Percentiles rank a stretch among this genome's conserved stretches.
Evolutionary conservation across 2,797 vertebrate species (phyloP).

Genomic region (Graptemys geographica): DNA sequence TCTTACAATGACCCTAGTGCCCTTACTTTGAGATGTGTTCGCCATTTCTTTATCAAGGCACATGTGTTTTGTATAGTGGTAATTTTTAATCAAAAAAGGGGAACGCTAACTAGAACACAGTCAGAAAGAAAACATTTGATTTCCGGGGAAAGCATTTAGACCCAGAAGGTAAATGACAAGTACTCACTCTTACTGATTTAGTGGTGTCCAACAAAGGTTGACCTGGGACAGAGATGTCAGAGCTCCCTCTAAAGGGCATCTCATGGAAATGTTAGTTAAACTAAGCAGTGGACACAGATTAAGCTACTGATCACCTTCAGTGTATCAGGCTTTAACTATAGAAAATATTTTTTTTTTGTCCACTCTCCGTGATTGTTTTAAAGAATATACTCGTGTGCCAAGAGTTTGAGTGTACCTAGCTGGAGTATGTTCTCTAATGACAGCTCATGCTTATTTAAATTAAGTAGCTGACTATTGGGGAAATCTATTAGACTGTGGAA

Average conservation of each 20-base stretch:
- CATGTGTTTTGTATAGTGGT: rapidly evolving
- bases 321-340: neutral
- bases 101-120: neutral
- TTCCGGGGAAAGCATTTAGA: neutral
- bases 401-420: neutral
- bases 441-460: neutral
- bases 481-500: neutral
- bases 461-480: neutral
- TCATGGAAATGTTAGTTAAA: neutral
- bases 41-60: neutral
- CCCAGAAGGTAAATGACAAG: neutral
- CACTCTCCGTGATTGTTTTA: rapidly evolving
- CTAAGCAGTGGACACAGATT: rapidly evolving
- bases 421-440: neutral
- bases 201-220: neutral
- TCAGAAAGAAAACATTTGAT: neutral
- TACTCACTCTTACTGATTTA: neutral
- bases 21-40: neutral
- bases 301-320: neutral
- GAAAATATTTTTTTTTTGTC: neutral
- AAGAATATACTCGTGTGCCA: neutral
- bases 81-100: rapidly evolving
- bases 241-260: neutral
- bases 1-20: neutral
- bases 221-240: neutral